Percentiles rank a stretch among this genome's conserved stretches.
Conservation (phyloP, 1,140 invertebrate genomes). For the Drosophila takahashii region DNA sequence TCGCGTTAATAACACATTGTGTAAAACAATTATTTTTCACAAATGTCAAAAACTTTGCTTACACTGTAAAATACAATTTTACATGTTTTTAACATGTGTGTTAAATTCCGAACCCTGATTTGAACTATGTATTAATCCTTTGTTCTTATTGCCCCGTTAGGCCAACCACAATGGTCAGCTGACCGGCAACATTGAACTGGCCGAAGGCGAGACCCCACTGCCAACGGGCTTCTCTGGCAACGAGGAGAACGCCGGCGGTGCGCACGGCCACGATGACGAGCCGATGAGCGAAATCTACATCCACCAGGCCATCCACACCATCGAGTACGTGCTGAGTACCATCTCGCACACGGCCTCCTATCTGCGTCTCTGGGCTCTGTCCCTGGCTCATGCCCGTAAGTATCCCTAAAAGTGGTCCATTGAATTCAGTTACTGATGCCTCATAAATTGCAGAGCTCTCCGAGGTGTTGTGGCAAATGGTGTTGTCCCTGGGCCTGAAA, state of each 20-base stretch:
- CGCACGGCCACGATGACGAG: slow-evolving; percentile 88
- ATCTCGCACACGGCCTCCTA: slow-evolving; percentile 98
- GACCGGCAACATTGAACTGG: slow-evolving; percentile 88
- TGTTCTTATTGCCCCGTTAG: slow-evolving; percentile 14
- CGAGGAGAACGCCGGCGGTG: slow-evolving; percentile 66
- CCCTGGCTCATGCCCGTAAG: slow-evolving; percentile 96
- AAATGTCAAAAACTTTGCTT: too few species aligned
- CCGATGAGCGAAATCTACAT: slow-evolving; percentile 95
- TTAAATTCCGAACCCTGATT: too few species aligned
- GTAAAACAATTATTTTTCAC: too few species aligned
- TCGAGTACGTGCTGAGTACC: slow-evolving; percentile 98
- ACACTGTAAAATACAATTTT: too few species aligned
- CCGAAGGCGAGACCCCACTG: slow-evolving; percentile 84
- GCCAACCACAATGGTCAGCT: slow-evolving; percentile 87
- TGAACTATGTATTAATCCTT: background rate
- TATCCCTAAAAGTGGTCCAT: slow-evolving; percentile 43
- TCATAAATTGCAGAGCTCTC: slow-evolving; percentile 90
- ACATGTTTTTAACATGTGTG: too few species aligned
- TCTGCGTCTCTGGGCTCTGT: slow-evolving; percentile 97
- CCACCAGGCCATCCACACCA: slow-evolving; percentile 97
- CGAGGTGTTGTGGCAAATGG: slow-evolving; percentile 96
- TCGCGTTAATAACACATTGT: too few species aligned
- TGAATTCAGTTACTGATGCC: background rate
- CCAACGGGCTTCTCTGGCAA: slow-evolving; percentile 56
- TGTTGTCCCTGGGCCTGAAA: slow-evolving; percentile 86